Conservation (phyloP, 2,888 invertebrate species). For the Calliphora vomitoria region DNA sequence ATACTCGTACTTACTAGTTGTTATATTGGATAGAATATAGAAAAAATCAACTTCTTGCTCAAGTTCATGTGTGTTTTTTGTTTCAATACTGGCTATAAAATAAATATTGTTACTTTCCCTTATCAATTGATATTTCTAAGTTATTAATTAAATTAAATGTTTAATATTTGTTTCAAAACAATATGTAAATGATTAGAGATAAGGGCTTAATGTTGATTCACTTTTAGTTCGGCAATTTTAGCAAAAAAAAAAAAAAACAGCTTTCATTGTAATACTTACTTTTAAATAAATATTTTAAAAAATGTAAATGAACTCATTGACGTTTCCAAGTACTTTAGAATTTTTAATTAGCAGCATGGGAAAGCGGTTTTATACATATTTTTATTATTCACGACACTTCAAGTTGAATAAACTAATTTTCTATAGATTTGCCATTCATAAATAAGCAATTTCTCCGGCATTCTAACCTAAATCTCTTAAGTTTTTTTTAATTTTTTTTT, state of each 20-base stretch:
- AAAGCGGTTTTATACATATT: neutral
- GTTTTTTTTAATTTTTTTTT: neutral
- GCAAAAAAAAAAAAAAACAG: neutral
- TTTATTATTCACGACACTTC: neutral
- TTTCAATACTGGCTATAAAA: neutral
- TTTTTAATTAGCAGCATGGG: neutral
- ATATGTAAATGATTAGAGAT: neutral
- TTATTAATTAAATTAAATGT: constrained; percentile 30
- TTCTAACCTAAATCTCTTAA: constrained; percentile 25
- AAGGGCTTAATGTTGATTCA: neutral
- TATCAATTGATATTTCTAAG: constrained; percentile 18
- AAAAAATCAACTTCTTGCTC: constrained; percentile 11
- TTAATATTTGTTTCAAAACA: neutral
- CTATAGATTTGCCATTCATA: neutral
- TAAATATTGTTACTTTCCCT: neutral
- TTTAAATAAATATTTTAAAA: no score
- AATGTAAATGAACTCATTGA: constrained; percentile 25
- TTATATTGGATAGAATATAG: neutral
- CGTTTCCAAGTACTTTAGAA: neutral
- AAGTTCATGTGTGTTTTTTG: constrained; percentile 47
- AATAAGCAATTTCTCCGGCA: neutral
- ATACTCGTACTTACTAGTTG: neutral
- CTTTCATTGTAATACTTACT: neutral
- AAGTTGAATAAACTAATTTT: constrained; percentile 44
- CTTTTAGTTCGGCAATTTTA: neutral